Evolutionary conservation across 1,140 invertebrate genomes (phyloP), one percentile per base, ranked within the genome.

Genomic region (Drosophila sulfurigaster): DNA sequence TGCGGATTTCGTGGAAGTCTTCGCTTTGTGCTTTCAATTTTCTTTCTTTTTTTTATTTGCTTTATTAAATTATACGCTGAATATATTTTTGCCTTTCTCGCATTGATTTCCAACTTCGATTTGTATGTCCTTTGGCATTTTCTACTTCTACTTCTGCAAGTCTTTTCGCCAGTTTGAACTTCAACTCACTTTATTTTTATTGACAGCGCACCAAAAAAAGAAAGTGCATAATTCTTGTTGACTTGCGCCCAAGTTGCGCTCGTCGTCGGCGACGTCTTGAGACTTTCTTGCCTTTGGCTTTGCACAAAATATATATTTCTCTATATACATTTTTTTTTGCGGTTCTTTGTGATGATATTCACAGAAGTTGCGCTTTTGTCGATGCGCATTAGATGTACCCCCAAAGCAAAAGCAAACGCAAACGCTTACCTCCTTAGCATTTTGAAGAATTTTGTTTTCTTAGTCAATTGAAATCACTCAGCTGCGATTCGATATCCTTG

Each of bases 11-110:
- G 45, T 35, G 7, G 38, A 62, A 59, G 45, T 59, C 28, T 62
- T 68, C 41, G 57, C 57, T 67, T 65, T 73, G 64, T 81, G 59
- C 65, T 56, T 76, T 77, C 38, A 65, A 35, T 70, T 70, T 25
- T 25, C 20, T 3, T 25, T 25, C n/a, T 25, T 25, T 20, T 25
- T 25, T 89, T 81, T 88, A 89, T 91, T 91, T 86, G 78, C 80
- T 89, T 91, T 91, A 91, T 91, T 91, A 91, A 91, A 91, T 91
- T 91, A 91, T 89, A 89, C 89, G 89, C 89, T 91, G 89, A 91
- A 91, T 91, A 91, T 91, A 91, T 91, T 91, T 82, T 71, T 79
- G 71, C 83, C 78, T 69, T 81, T 56, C 70, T 56, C 70, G 87
- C 87, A 91, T 91, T 91, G 82, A 87, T 91, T 91, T 83, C 78